Conservation (phyloP, 2,888 invertebrate genomes). For the Diachrysia chrysitis region DNA sequence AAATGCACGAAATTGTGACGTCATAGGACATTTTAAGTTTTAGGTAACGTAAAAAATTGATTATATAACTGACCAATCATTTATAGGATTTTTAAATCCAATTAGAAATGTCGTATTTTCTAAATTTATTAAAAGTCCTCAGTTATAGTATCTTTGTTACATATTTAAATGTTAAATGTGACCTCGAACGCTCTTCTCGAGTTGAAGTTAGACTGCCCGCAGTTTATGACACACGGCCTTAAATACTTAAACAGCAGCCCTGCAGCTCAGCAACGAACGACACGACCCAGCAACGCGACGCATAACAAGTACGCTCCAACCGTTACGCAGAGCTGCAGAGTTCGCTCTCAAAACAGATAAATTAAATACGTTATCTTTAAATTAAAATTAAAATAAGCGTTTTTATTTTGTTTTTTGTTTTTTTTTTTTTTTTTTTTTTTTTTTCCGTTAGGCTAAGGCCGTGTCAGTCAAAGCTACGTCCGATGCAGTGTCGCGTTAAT, state of each 20-base stretch:
- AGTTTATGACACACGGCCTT: conserved; percentile 82
- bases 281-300: background rate
- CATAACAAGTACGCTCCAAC: no score
- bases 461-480: conserved; percentile 66
- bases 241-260: conserved; percentile 51
- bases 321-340: conserved; percentile 47
- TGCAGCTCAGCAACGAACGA: conserved; percentile 32
- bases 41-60: no score
- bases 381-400: conserved; percentile 39
- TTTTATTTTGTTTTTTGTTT: conserved; percentile 18
- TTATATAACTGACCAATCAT: no score
- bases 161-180: conserved; percentile 34
- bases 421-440: conserved; percentile 27
- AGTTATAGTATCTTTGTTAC: no score
- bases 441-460: conserved; percentile 60
- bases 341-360: conserved; percentile 14
- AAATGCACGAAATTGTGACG: no score
- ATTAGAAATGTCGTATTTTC: no score
- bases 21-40: no score
- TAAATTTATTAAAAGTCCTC: no score
- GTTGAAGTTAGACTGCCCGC: conserved; percentile 67
- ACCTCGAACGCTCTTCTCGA: conserved; percentile 37
- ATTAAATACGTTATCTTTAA: conserved; percentile 16
- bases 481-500: conserved; percentile 78
- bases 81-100: no score